Percentiles rank a stretch among this genome's conserved stretches.
These are phyloP conservation scores for Harpagoxenus sublaevis DNA, from an alignment of 2,888 invertebrate genomes.

Conservation along the genomic window DNA sequence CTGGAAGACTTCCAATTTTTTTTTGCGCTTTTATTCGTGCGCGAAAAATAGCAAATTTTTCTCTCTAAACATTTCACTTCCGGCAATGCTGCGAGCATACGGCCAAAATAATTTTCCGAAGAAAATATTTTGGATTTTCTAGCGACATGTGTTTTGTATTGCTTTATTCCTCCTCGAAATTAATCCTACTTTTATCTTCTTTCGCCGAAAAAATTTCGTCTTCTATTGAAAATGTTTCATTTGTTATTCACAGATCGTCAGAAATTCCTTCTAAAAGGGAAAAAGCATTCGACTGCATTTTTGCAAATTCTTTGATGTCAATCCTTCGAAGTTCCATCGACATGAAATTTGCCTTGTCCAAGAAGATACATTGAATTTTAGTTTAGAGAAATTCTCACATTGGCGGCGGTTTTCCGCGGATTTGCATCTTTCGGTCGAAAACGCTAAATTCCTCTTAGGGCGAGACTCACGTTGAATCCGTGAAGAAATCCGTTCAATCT, in stretches of 20 bases:
- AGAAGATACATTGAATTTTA: not conserved
- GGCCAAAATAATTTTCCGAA: constrained; percentile 56
- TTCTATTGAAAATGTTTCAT: not conserved
- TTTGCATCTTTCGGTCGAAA: constrained; percentile 33
- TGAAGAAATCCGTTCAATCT: constrained; percentile 42
- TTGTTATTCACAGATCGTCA: not conserved
- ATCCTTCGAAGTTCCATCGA: not conserved
- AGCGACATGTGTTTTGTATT: not conserved
- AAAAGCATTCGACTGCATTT: not conserved
- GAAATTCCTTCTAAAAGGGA: not conserved
- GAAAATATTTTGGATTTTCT: constrained; percentile 46
- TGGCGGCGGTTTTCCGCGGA: constrained; percentile 12
- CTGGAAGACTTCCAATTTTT: constrained; percentile 42
- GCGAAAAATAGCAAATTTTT: constrained; percentile 52
- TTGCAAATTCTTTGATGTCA: not conserved
- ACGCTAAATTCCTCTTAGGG: constrained; percentile 29
- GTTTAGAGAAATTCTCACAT: constrained; percentile 24
- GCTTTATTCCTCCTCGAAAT: constrained; percentile 20
- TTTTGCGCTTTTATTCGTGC: constrained; percentile 21
- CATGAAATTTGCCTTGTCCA: not conserved
- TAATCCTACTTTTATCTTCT: not conserved
- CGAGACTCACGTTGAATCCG: constrained; percentile 24
- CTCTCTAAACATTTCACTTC: constrained; percentile 48
- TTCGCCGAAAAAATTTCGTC: not conserved
- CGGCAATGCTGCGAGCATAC: constrained; percentile 24